phyloP scores from a whole-genome alignment of 2,113 vertebrate genomes.

The Ailurus styani region DNA sequence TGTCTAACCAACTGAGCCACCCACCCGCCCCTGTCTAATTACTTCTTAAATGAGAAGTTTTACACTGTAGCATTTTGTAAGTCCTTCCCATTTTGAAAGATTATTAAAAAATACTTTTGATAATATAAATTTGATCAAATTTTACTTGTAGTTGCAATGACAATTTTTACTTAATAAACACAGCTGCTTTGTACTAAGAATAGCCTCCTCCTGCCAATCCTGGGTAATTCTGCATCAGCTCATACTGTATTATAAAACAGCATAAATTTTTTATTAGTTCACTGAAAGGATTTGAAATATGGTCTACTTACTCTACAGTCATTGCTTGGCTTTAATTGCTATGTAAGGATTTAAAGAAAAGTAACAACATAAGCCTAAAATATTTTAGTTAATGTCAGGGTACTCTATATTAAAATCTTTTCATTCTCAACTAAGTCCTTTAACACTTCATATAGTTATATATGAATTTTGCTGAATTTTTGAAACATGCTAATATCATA shows the following conservation, averaged over 20 bases:
- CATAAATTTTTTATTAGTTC: conserved; percentile 84
- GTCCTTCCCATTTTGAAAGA: conserved; percentile 54
- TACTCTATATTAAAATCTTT: conserved; percentile 63
- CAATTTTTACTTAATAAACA: conserved; percentile 80
- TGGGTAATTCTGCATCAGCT: conserved; percentile 77
- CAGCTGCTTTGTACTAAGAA: conserved; percentile 80
- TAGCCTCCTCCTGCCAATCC: conserved; percentile 74
- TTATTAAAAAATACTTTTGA: conserved; percentile 54
- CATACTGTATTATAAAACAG: conserved; percentile 80
- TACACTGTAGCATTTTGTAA: background rate
- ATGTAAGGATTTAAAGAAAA: conserved; percentile 76
- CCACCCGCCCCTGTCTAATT: too few relatives aligned
- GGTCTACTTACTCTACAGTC: conserved; percentile 75
- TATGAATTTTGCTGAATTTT: background rate
- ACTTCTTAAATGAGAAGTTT: conserved; percentile 44
- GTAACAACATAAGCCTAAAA: conserved; percentile 72
- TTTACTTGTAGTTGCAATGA: conserved; percentile 74
- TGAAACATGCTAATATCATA: background rate
- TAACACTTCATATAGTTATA: conserved; percentile 2
- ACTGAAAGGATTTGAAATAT: conserved; percentile 82
- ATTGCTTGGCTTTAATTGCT: conserved; percentile 80
- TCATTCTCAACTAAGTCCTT: conserved; percentile 49
- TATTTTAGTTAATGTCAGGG: conserved; percentile 70
- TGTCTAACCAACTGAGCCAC: too few relatives aligned
- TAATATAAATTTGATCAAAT: conserved; percentile 67